Evolutionary conservation across 1,140 invertebrate genomes (phyloP).

Genomic region (Drosophila arawakana): DNA sequence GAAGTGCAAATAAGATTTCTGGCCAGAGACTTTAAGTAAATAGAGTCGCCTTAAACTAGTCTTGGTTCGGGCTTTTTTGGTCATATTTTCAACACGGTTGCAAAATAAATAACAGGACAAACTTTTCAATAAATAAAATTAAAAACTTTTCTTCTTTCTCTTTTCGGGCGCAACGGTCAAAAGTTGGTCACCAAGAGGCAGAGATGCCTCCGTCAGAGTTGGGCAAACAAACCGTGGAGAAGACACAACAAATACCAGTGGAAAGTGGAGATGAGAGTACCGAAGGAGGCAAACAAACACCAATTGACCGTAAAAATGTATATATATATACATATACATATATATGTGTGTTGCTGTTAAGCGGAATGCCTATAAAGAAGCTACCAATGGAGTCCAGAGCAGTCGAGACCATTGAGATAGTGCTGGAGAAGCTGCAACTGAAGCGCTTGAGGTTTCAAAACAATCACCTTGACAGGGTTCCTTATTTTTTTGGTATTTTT

Average conservation of each 20-base stretch:
- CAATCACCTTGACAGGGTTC: conserved; percentile 70
- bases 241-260: conserved; percentile 27
- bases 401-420: conserved; percentile 3
- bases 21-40: conserved; percentile 40
- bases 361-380: conserved; percentile 49
- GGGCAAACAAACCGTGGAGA: conserved; percentile 65
- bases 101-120: conserved; percentile 80
- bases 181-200: conserved; percentile 68
- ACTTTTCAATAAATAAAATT: conserved; percentile 83
- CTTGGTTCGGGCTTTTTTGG: conserved; percentile 41
- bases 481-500: too few species aligned
- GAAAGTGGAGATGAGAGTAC: background rate
- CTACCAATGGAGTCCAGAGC: background rate
- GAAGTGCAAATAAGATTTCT: conserved; percentile 35
- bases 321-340: conserved; percentile 56
- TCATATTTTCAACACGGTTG: conserved; percentile 79
- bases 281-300: conserved; percentile 60
- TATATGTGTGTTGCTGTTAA: conserved; percentile 64
- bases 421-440: conserved; percentile 9
- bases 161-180: conserved; percentile 55
- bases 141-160: conserved; percentile 63
- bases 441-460: conserved; percentile 73
- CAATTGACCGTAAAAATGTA: conserved; percentile 81
- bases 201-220: conserved; percentile 68
- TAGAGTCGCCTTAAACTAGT: conserved; percentile 62